phyloP scores from a whole-genome alignment of 2,113 vertebrate genomes.

The Labeo catla region DNA sequence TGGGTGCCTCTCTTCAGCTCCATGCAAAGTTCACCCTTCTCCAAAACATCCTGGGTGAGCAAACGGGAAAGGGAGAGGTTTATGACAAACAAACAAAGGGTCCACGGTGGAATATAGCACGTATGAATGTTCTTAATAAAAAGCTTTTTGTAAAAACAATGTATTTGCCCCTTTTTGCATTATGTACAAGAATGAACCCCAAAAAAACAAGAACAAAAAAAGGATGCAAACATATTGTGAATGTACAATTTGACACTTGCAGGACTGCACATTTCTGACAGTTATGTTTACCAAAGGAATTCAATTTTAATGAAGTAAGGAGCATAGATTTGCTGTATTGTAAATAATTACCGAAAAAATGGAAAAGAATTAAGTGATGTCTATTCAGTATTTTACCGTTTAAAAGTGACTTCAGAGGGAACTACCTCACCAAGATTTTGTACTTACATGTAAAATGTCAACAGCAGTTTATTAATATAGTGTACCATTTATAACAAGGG shows the following conservation, averaged over 20 bases:
- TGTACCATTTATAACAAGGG: constrained; percentile 85
- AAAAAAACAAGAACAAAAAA: constrained; percentile 54
- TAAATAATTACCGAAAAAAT: constrained; percentile 70
- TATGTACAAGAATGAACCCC: constrained; percentile 65
- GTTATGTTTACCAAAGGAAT: constrained; percentile 84
- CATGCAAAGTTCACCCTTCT: constrained; percentile 38
- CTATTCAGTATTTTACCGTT: constrained; percentile 83
- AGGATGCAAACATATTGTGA: constrained; percentile 80
- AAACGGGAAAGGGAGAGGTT: constrained; percentile 55
- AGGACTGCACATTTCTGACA: constrained; percentile 80
- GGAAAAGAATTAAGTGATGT: constrained; percentile 73
- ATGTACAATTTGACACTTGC: constrained; percentile 78
- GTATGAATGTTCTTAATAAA: constrained; percentile 75
- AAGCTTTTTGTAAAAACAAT: constrained; percentile 62
- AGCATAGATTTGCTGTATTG: constrained; percentile 80
- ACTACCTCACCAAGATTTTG: constrained; percentile 83
- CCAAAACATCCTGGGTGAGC: constrained; percentile 54
- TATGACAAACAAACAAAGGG: constrained; percentile 51
- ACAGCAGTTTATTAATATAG: constrained; percentile 83
- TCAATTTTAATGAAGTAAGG: constrained; percentile 75
- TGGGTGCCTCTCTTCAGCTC: constrained; percentile 60
- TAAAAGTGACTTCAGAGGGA: constrained; percentile 82
- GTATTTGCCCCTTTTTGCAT: constrained; percentile 67
- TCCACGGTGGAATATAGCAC: constrained; percentile 60
- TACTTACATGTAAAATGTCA: constrained; percentile 81